Base-by-base conservation (phyloP, 1,140 invertebrate genomes). In the Leguminivora glycinivorella region DNA sequence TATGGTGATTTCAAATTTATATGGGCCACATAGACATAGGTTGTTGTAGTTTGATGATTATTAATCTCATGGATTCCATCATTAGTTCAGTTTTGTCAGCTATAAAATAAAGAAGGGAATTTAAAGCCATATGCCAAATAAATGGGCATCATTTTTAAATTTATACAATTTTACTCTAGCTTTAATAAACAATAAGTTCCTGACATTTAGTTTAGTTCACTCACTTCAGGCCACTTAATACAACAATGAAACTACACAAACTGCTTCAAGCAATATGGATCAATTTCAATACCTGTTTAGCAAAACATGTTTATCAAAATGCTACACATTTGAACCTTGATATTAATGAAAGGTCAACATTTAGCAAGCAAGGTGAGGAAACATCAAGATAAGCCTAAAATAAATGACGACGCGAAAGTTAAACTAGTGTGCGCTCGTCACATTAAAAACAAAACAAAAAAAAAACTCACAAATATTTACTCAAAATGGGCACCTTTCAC, bases 251-350 rank as follows among this genome's bases (percentile, higher is more conserved):
- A 52, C 10, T 22, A 22, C 47, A 52, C 47, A 22, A 22, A 22
- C 7, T 19, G 40, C 19, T 19, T 17, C 47, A 52, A 52, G 19
- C 47, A 52, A 52, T 52, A 22, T 52, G 47, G 17, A 7, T 22
- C 47, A 52, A 52, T 34, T 19, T 52, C 19, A 52, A 52, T 34
- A 63, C 58, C 58, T 63, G 26, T 31, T 63, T 63, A 29, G 29
- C 58, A 63, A 31, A 63, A 63, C 58, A 63, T 24, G 58, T 63
- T n/a, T 63, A 29, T 31, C 58, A 63, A 63, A 63, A 31, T 63
- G 58, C 58, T 63, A 63, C 58, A 63, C 29, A 29, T 63, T 63
- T 63, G 58, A 29, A 63, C 58, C 58, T 63, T 63, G 58, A 63
- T 31, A 63, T 63, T 63, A 63, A 34, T 52, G 0, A 29, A 63